A percentile compares a stretch with the other conserved stretches of the same genome.
Evolutionary conservation across 2,888 invertebrate genomes (phyloP).

Genomic region (Adineta ricciae): DNA sequence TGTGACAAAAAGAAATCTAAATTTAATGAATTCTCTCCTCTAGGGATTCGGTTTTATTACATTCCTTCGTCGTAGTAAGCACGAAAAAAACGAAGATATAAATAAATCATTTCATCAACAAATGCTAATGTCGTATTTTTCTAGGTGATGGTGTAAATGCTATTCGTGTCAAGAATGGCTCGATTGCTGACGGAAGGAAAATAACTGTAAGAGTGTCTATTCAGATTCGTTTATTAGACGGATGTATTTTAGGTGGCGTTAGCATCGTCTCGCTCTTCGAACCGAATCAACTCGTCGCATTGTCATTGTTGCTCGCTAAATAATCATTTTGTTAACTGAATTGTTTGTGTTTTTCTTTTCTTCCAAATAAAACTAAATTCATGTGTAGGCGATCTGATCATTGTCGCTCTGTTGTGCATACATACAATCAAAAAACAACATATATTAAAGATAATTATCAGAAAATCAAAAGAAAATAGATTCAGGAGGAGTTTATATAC

Average conservation of each 20-base stretch:
- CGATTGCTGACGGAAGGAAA: not conserved
- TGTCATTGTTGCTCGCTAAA: not conserved
- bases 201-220: not conserved
- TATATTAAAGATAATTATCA: constrained; percentile 5
- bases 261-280: not conserved
- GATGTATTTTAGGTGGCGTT: not conserved
- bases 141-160: not conserved
- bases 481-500: not conserved
- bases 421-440: not conserved
- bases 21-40: not conserved
- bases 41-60: constrained; percentile 13
- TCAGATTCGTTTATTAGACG: too few species aligned
- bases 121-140: not conserved
- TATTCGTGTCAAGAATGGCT: constrained; percentile 5
- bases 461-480: not conserved
- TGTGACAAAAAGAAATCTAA: too few species aligned
- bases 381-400: not conserved
- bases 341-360: not conserved
- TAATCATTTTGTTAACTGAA: not conserved
- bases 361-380: constrained; percentile 4
- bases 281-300: not conserved
- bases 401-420: not conserved
- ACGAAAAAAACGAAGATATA: too few species aligned
- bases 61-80: not conserved
- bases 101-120: not conserved